phyloP scores from a whole-genome alignment of 2,888 invertebrate genomes.

The Drosophila antonietae region DNA sequence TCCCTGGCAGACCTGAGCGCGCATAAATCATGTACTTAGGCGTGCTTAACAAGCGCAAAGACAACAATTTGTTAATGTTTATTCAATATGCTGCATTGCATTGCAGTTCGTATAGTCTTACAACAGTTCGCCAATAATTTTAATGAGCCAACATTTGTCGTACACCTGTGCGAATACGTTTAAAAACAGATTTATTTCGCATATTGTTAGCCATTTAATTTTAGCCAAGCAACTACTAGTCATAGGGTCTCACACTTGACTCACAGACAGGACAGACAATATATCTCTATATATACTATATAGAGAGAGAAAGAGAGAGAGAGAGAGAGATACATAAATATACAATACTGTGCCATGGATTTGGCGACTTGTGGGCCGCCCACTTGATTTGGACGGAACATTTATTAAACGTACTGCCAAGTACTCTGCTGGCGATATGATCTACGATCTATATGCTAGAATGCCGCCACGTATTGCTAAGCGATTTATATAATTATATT shows the following conservation, averaged over 20 bases:
- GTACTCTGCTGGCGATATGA: slow-evolving; percentile 18
- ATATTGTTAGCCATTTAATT: slow-evolving; percentile 61
- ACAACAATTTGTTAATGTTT: slow-evolving; percentile 15
- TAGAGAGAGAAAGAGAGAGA: background rate
- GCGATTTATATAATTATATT: slow-evolving; percentile 54
- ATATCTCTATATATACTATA: background rate
- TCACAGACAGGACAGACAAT: slow-evolving; percentile 3
- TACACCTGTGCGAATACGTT: slow-evolving; percentile 75
- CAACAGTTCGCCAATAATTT: slow-evolving; percentile 67
- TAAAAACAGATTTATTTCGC: slow-evolving; percentile 75
- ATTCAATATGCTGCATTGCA: slow-evolving; percentile 3
- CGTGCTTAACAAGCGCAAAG: slow-evolving; percentile 63
- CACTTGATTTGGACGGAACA: slow-evolving; percentile 35
- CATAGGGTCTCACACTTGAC: slow-evolving; percentile 23
- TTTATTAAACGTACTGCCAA: slow-evolving; percentile 39
- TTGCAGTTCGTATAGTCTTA: slow-evolving; percentile 18
- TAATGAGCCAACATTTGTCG: slow-evolving; percentile 74
- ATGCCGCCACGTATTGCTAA: slow-evolving; percentile 29
- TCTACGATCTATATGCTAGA: slow-evolving; percentile 15
- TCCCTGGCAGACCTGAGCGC: slow-evolving; percentile 32
- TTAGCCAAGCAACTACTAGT: slow-evolving; percentile 56
- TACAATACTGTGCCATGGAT: slow-evolving; percentile 4
- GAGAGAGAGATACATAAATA: background rate
- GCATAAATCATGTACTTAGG: slow-evolving; percentile 21
- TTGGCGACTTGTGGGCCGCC: slow-evolving; percentile 42